Conservation (phyloP, 2,113 vertebrate species). For the Anseranas semipalmata region DNA sequence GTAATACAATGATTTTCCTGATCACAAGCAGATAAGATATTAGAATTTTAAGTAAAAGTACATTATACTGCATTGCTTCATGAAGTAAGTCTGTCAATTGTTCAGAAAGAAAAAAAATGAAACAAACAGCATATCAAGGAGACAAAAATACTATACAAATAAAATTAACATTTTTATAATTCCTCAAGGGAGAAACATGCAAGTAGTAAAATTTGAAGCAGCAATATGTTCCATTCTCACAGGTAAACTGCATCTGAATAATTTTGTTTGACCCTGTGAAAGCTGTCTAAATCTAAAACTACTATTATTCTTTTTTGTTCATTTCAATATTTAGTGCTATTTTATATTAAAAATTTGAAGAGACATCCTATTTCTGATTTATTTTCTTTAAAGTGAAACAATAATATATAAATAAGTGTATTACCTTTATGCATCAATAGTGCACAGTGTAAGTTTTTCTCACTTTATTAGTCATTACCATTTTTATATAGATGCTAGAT, state of each 20-base stretch:
- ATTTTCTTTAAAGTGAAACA: no score
- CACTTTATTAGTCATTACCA: no score
- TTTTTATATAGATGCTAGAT: no score
- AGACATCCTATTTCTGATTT: no score
- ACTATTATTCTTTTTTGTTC: no score
- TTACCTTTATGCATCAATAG: no score
- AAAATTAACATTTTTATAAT: background rate
- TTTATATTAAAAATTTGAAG: no score
- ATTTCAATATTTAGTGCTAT: no score
- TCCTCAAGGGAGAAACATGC: background rate
- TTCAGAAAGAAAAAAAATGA: background rate
- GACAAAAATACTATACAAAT: background rate
- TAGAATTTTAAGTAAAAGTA: background rate
- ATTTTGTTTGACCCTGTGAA: background rate
- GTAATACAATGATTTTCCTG: background rate
- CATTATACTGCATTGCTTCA: background rate
- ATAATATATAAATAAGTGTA: no score
- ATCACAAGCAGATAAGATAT: background rate
- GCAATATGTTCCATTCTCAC: background rate
- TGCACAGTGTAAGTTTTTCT: no score
- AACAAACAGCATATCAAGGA: background rate
- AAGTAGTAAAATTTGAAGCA: background rate
- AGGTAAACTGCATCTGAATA: background rate
- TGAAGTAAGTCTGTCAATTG: background rate
- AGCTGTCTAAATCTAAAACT: background rate